Conservation (phyloP, 2,888 invertebrate species). For the Mimachlamys varia region DNA sequence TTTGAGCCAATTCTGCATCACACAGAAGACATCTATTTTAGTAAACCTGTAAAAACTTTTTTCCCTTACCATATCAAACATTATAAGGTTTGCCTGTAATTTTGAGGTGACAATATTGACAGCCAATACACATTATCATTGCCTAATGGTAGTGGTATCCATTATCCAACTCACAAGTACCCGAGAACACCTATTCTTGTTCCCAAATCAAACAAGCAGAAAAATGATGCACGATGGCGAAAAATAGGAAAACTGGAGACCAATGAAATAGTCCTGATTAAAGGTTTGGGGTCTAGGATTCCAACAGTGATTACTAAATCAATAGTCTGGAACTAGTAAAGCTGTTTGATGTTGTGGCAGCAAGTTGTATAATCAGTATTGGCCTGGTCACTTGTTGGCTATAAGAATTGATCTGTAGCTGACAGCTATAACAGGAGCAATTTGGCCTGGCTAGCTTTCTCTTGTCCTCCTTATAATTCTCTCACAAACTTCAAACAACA, state of each 20-base stretch:
- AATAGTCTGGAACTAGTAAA: conserved; percentile 6
- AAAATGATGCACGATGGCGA: conserved; percentile 16
- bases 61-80: neutral
- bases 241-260: neutral
- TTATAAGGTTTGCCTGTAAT: neutral
- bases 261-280: neutral
- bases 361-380: neutral
- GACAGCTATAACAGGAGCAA: neutral
- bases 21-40: too few relatives aligned
- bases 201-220: neutral
- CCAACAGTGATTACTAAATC: neutral
- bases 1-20: too few relatives aligned
- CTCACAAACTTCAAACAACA: neutral
- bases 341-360: conserved; percentile 12
- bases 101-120: conserved; percentile 12
- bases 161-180: neutral
- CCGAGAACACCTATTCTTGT: neutral
- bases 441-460: neutral
- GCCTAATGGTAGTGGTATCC: neutral
- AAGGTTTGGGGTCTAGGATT: conserved; percentile 27
- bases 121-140: neutral
- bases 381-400: neutral
- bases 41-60: neutral
- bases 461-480: neutral
- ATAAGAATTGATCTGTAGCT: conserved; percentile 24